Base-by-base conservation (phyloP, 2,797 vertebrate genomes). In the Melanotaenia nigrans region DNA sequence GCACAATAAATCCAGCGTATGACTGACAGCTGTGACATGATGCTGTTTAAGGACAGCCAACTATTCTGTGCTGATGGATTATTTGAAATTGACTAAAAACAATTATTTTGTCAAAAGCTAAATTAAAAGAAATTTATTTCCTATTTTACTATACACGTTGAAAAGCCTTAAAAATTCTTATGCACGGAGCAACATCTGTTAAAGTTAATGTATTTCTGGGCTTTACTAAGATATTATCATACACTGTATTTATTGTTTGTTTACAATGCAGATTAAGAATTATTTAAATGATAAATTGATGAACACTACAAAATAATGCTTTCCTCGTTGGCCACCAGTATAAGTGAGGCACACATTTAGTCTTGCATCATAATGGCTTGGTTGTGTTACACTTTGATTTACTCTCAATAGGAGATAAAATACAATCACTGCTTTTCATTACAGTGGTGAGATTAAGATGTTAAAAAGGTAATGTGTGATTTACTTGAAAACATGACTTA, bases 351-450 rank as follows among this genome's bases (percentile, higher is more conserved):
- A 9, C 89, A 91, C 87, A 78, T 93, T 93, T 91, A 84, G 79
- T 83, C 72, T 56, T 65, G 76, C 86, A 90, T 67, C 83, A 79
- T 90, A 91, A 94, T 90, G 89, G 86, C 87, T 87, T 77, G 70
- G 78, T 86, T 78, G 86, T 77, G 83, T 91, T 91, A 83, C 65
- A 86, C 76, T 89, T 87, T 87, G 87, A 91, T 92, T 93, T 87
- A 86, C 55, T 80, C 79, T 87, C 85, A 86, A 90, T 88, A 89
- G 91, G 92, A 91, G 90, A 90, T 91, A 90, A 87, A 89, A 88
- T 83, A 84, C 83, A 90, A 92, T 90, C 85, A 92, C 76, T 79
- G 83, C 40, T 8, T 89, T 90, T 90, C 88, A 93, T 92, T 91
- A 87, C 81, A 88, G 78, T 85, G 88, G 93, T 86, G 78, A 79